These are phyloP conservation scores for Leptogaster cylindrica DNA, from an alignment of 2,888 invertebrate genomes.

Conservation along the genomic window DNA sequence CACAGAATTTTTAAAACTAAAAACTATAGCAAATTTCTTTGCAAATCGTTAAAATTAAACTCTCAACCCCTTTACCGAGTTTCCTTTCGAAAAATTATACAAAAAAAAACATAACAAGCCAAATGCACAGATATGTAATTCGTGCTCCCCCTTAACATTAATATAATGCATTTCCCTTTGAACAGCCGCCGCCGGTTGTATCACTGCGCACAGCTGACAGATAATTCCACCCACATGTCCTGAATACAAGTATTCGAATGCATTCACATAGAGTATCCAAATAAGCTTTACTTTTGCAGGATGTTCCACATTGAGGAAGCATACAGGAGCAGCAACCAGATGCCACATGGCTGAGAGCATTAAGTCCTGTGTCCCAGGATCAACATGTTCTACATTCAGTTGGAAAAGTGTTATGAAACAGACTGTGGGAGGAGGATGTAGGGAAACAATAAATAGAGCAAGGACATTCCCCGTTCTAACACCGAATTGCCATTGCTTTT, in stretches of 20 bases:
- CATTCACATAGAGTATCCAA: constrained; percentile 1
- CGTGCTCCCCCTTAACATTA: constrained; percentile 10
- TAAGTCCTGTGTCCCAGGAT: constrained; percentile 11
- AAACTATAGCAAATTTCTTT: too few relatives aligned
- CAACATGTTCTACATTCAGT: constrained; percentile 19
- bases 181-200: background rate
- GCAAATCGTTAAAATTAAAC: too few relatives aligned
- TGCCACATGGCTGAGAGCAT: constrained; percentile 13
- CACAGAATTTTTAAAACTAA: too few relatives aligned
- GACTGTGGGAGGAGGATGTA: too few relatives aligned
- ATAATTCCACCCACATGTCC: constrained; percentile 15
- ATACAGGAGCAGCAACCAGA: background rate
- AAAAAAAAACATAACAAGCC: too few relatives aligned
- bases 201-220: background rate
- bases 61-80: too few relatives aligned
- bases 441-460: constrained; percentile 31
- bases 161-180: constrained; percentile 31
- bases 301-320: background rate
- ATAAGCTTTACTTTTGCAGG: background rate
- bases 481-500: constrained; percentile 30
- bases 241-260: background rate
- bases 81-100: too few relatives aligned
- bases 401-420: too few relatives aligned
- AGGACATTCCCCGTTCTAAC: constrained; percentile 1
- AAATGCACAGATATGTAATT: constrained; percentile 17